Evolutionary conservation across 1,140 invertebrate species (phyloP), one percentile per base, ranked within the genome.

Genomic region (Cydia splendana): DNA sequence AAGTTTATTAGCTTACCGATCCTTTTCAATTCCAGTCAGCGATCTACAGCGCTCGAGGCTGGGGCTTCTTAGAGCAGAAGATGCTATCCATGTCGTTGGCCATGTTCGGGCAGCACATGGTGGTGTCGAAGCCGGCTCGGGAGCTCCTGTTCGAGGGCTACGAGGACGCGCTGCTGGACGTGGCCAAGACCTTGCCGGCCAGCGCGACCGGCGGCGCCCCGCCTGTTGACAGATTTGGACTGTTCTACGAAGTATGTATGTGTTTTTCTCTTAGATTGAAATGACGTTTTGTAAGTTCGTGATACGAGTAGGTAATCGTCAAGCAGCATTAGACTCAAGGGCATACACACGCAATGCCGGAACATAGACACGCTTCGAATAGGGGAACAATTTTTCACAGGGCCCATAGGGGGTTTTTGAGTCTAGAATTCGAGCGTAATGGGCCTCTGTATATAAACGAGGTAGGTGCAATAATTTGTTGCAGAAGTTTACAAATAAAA

Each of bases 141-240:
- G 95, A 98, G 81, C 89, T 98, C n/a, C 89, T 97, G 0, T 98
- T 97, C 84, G 95, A 96, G 2, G 97, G 97, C 0, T 98, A 97
- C 82, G 91, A 94, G 0, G 97, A 98, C 84, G 80, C 93, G 0
- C 87, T 98, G 18, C 94, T 98, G 51, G 94, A 95, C 30, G 84
- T 96, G 45, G 95, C 95, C 0, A 94, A 94, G 57, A 94, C 91
- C 77, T 76, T 96, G 57, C 95, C 95, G 1, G 76, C 83, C 2
- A 87, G 90, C 10, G 86, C 91, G 0, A 93, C 91, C 0, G 93
- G 94, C 2, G 93, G 94, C 2, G 93, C 95, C 1, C 95, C 96
- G 4, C 94, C 94, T 0, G 95, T 95, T 48, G 96, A 97, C 84
- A 95, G 94, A 82, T 97, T 98, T 87, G 97, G 96, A 34, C 96